Conservation (phyloP, 2,888 invertebrate genomes). For the Perizoma affinitatum region DNA sequence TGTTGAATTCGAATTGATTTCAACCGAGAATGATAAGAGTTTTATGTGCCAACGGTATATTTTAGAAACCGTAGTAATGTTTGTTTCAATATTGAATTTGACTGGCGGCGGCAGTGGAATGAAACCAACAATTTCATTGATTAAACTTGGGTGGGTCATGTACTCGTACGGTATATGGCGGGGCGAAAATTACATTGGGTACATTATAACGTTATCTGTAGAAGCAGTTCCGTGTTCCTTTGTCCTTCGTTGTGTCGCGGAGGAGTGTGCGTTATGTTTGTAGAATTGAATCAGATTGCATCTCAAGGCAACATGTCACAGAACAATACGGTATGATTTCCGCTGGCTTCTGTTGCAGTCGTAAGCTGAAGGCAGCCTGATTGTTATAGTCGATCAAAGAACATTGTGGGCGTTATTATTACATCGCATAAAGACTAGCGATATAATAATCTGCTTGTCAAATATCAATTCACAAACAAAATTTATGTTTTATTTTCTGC, state of each 20-base stretch:
- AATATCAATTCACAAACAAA: not conserved
- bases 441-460: not conserved
- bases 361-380: conserved; percentile 34
- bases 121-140: conserved; percentile 52
- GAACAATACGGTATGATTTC: conserved; percentile 53
- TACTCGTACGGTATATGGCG: conserved; percentile 46
- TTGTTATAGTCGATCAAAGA: conserved; percentile 45
- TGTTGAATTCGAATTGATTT: conserved; percentile 71
- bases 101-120: conserved; percentile 54
- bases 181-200: conserved; percentile 52
- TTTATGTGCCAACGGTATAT: conserved; percentile 73
- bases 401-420: conserved; percentile 35
- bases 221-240: conserved; percentile 58
- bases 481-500: too few species aligned
- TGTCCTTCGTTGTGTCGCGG: conserved; percentile 46
- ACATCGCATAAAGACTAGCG: conserved; percentile 1
- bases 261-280: conserved; percentile 31
- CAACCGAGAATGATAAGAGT: conserved; percentile 67
- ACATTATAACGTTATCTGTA: conserved; percentile 43
- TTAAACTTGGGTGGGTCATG: conserved; percentile 46
- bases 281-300: conserved; percentile 32
- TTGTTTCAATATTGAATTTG: conserved; percentile 71
- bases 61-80: conserved; percentile 62
- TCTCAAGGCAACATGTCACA: conserved; percentile 43
- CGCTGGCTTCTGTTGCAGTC: conserved; percentile 41